A percentile compares a stretch with the other conserved stretches of the same genome.
phyloP scores from a whole-genome alignment of 2,797 vertebrate genomes.

The Urophycis tenuis region DNA sequence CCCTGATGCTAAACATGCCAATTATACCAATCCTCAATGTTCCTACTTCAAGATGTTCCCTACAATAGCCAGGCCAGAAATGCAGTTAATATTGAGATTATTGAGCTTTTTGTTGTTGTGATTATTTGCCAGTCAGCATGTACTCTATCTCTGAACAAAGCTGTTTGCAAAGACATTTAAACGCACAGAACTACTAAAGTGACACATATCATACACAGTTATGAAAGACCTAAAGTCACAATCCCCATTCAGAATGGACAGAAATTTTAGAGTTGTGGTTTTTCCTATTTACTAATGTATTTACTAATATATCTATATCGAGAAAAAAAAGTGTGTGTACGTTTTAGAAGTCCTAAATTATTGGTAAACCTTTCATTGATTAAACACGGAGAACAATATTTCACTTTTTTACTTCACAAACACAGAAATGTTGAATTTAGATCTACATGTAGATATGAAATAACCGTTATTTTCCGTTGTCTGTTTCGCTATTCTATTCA shows the following conservation, averaged over 20 bases:
- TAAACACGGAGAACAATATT: background rate
- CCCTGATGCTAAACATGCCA: conserved; percentile 57
- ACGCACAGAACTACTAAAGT: conserved; percentile 67
- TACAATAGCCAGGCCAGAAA: conserved; percentile 69
- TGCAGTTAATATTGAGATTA: conserved; percentile 73
- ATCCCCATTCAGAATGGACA: conserved; percentile 21
- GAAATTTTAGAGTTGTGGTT: background rate
- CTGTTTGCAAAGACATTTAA: conserved; percentile 59
- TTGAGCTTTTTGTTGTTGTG: conserved; percentile 23
- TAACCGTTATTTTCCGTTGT: background rate
- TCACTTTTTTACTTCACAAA: background rate
- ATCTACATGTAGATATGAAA: background rate
- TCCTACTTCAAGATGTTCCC: conserved; percentile 42
- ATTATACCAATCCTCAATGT: conserved; percentile 66
- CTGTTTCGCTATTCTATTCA: background rate
- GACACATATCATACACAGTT: conserved; percentile 58
- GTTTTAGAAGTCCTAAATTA: background rate
- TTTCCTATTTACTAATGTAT: too few relatives aligned
- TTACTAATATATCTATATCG: background rate
- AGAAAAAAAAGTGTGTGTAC: background rate
- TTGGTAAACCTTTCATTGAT: background rate
- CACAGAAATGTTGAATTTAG: background rate
- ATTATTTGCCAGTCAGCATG: conserved; percentile 27
- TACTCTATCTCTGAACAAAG: conserved; percentile 46
- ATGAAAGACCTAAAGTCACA: conserved; percentile 46